Evolutionary conservation across 2,113 vertebrate species (phyloP), one percentile per base, ranked within the genome.

Genomic region (Uria aalge): DNA sequence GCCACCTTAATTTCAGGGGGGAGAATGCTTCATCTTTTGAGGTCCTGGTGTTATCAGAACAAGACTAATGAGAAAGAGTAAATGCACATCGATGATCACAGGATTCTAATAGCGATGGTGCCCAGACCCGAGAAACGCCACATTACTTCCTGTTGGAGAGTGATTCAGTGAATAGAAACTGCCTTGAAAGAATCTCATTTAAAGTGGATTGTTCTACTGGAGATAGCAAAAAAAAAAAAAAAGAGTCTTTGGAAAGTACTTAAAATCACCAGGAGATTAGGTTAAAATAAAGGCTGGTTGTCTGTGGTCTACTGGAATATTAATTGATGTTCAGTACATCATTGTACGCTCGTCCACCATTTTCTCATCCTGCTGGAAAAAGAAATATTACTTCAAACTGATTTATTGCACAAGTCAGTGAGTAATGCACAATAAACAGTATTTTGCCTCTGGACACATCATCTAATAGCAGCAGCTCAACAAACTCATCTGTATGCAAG

Each of bases 241-340:
- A n/a, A n/a, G n/a, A 29, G 15, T 38, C 41, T 71, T 40, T 40
- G 41, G 73, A 52, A 83, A 96, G 38, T 20, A 72, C n/a, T 75
- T 78, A 57, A 48, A 77, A 47, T 18, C 53, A 71, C 63, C 53
- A 64, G 50, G 43, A 85, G 55, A 82, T 53, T 5, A 75, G 32
- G 50, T 76, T 66, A 57, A 79, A 92, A 72, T 20, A 63, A 76
- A 52, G 29, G 29, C 69, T 57, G 20, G 41, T 47, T 92, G 79
- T 59, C 60, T 75, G 55, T 2, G 1, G 45, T 47, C 57, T 79
- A 11, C 52, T 27, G 97, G 96, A 72, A 96, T 96, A 91, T 85
- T 92, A 93, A 95, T 77, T 48, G 95, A 43, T 34, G 91, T 89
- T 85, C 68, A 38, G 74, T 84, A 78, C 24, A 76, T 95, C 88